Conservation (phyloP, 2,797 vertebrate genomes). For the Syngnathus rostellatus region DNA sequence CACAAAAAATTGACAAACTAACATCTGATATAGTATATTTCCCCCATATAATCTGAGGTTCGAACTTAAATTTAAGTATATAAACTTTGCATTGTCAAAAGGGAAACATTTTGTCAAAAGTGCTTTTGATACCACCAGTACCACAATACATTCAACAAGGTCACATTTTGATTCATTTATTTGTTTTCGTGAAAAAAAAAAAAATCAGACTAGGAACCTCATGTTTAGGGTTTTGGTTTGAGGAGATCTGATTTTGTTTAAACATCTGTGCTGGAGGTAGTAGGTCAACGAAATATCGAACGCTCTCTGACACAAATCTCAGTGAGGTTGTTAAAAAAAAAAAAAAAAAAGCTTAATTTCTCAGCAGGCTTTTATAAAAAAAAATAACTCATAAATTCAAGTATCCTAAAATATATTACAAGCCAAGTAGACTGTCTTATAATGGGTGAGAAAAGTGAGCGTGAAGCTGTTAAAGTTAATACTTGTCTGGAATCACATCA, state of each 20-base stretch:
- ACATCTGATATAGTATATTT: conserved; percentile 36
- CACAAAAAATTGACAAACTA: conserved; percentile 47
- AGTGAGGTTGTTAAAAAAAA: conserved; percentile 21
- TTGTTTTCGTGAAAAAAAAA: conserved; percentile 37
- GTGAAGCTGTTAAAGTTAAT: not conserved
- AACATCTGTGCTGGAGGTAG: conserved; percentile 50
- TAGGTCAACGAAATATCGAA: conserved; percentile 48
- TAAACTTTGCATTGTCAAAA: conserved; percentile 39
- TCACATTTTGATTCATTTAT: conserved; percentile 16
- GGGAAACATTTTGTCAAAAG: conserved; percentile 53
- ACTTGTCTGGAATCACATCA: not conserved
- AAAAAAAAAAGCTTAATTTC: conserved; percentile 37
- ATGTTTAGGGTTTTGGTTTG: conserved; percentile 13
- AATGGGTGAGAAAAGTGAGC: not conserved
- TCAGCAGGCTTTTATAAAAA: conserved; percentile 61
- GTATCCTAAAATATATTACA: conserved; percentile 46
- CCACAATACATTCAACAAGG: conserved; percentile 61
- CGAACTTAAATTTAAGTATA: conserved; percentile 42
- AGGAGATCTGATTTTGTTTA: conserved; percentile 32
- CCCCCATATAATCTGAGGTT: conserved; percentile 36
- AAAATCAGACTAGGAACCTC: not conserved
- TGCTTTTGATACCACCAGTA: conserved; percentile 57
- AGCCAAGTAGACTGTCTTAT: not conserved
- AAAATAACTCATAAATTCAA: conserved; percentile 62
- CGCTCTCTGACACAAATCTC: conserved; percentile 33